Conservation (phyloP, 1,140 invertebrate genomes). For the Zaprionus camerounensis region DNA sequence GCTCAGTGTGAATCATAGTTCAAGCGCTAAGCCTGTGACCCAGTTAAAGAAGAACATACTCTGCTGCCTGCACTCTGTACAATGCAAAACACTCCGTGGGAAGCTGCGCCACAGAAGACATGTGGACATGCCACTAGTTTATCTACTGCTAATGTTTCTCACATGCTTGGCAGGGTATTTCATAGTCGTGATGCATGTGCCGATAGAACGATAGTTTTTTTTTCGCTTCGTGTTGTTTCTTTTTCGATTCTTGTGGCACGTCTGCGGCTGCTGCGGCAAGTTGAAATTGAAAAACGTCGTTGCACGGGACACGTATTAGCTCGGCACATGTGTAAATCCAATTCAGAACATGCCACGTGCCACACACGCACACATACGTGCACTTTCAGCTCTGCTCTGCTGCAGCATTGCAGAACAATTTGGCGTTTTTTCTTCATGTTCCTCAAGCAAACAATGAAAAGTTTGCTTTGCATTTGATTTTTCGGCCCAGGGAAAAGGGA, state of each 20-base stretch:
- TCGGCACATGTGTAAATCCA: slow-evolving; percentile 79
- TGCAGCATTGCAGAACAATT: slow-evolving; percentile 50
- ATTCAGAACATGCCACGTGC: slow-evolving; percentile 78
- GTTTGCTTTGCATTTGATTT: slow-evolving; percentile 62
- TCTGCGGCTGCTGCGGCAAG: slow-evolving; percentile 47
- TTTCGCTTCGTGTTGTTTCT: slow-evolving; percentile 5
- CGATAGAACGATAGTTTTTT: slow-evolving; percentile 8
- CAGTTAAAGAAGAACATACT: slow-evolving; percentile 8
- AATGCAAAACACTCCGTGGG: neutral
- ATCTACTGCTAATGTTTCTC: neutral
- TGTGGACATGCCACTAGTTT: neutral
- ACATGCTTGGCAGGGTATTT: neutral
- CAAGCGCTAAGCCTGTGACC: slow-evolving; percentile 35
- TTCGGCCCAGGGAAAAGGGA: slow-evolving; percentile 19
- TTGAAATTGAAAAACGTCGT: slow-evolving; percentile 77
- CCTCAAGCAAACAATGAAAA: slow-evolving; percentile 33
- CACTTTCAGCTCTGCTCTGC: neutral
- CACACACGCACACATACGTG: slow-evolving; percentile 3
- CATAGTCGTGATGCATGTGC: neutral
- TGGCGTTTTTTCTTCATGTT: slow-evolving; percentile 11
- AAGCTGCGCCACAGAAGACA: neutral
- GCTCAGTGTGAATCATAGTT: slow-evolving; percentile 55
- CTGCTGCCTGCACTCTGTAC: neutral
- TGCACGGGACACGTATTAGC: slow-evolving; percentile 65
- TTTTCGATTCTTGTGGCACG: slow-evolving; percentile 16